Percentiles rank a stretch among this genome's conserved stretches.
Conservation (phyloP, 2,888 invertebrate species). For the Zonitis immaculata region DNA sequence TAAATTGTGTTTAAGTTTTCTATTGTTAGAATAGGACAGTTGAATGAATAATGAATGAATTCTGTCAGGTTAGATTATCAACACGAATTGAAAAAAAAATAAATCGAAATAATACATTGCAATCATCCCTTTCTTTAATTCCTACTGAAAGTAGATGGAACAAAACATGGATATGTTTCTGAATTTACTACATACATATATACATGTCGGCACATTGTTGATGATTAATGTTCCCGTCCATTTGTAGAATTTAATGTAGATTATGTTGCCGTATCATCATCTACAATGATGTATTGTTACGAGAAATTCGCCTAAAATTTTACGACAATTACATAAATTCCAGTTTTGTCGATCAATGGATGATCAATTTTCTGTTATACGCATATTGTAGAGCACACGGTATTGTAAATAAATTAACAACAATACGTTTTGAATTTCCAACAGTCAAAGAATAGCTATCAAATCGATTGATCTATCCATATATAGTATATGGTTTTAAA, state of each 20-base stretch:
- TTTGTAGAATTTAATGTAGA: slow-evolving; percentile 27
- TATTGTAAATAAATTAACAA: background rate
- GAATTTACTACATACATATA: too few species aligned
- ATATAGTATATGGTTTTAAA: background rate
- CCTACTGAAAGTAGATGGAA: slow-evolving; percentile 4
- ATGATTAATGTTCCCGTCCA: slow-evolving; percentile 28
- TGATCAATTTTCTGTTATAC: background rate
- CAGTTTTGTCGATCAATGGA: background rate
- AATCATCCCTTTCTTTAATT: slow-evolving; percentile 20
- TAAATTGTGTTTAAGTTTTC: slow-evolving; percentile 33
- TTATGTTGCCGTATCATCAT: slow-evolving; percentile 24
- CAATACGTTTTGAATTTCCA: background rate
- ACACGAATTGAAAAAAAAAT: too few species aligned
- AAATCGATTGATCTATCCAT: background rate
- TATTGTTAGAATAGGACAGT: slow-evolving; percentile 11
- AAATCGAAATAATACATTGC: too few species aligned
- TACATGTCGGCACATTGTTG: slow-evolving; percentile 17
- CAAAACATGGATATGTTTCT: slow-evolving; percentile 20
- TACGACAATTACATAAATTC: background rate
- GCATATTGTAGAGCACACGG: background rate
- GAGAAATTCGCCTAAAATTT: slow-evolving; percentile 6
- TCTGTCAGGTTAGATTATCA: too few species aligned
- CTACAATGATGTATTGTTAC: slow-evolving; percentile 17
- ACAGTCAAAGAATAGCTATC: background rate
- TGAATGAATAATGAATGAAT: slow-evolving; percentile 18